Percentiles rank a stretch among this genome's conserved stretches.
These are phyloP conservation scores for Trichoplusia ni DNA, from an alignment of 1,140 invertebrate genomes.

Conservation along the genomic window DNA sequence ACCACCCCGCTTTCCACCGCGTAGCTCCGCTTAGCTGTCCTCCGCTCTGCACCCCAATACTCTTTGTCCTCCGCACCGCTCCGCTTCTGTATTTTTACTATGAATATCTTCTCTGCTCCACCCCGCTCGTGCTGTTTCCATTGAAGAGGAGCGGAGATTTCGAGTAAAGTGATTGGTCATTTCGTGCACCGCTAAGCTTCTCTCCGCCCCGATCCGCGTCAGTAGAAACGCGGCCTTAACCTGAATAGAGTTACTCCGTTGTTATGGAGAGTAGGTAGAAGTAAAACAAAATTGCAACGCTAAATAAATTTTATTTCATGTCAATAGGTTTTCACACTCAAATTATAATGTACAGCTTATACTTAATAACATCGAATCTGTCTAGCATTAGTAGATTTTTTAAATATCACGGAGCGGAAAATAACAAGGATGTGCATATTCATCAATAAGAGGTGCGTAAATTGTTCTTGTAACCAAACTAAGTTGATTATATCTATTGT, in stretches of 20 bases:
- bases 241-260: too few relatives aligned
- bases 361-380: slow-evolving; percentile 49
- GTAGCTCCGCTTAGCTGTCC: too few relatives aligned
- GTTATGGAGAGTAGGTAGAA: neutral
- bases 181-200: too few relatives aligned
- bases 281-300: slow-evolving; percentile 52
- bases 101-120: too few relatives aligned
- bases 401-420: slow-evolving; percentile 51
- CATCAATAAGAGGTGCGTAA: slow-evolving; percentile 38
- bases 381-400: slow-evolving; percentile 52
- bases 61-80: too few relatives aligned
- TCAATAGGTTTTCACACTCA: slow-evolving; percentile 61
- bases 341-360: slow-evolving; percentile 54
- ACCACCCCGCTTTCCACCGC: too few relatives aligned
- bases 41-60: too few relatives aligned
- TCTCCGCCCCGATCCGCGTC: too few relatives aligned
- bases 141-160: slow-evolving; percentile 6
- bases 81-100: too few relatives aligned
- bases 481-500: neutral
- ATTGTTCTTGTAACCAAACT: slow-evolving; percentile 13
- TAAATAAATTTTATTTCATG: slow-evolving; percentile 64
- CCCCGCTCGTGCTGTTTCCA: neutral
- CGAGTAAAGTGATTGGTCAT: too few relatives aligned
- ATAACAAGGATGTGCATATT: slow-evolving; percentile 44
- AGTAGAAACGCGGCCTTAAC: too few relatives aligned